Conservation (phyloP, 2,113 vertebrate genomes). For the Callipepla squamata region DNA sequence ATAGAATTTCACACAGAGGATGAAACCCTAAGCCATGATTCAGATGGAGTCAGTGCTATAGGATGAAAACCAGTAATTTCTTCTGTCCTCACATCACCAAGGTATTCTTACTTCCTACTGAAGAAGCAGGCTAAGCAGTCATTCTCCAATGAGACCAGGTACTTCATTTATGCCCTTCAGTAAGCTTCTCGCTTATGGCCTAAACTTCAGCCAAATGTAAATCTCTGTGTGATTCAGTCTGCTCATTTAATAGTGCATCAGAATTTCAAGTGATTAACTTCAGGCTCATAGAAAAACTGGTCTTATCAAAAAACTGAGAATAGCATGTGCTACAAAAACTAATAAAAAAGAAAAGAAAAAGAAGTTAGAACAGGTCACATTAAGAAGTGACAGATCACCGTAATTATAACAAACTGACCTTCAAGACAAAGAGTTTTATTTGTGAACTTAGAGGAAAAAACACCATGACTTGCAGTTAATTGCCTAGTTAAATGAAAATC, state of each 20-base stretch:
- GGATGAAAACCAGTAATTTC: neutral
- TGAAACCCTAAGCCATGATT: neutral
- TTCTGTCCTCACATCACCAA: neutral
- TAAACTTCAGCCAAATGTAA: neutral
- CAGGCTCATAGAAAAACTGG: neutral
- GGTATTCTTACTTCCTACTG: neutral
- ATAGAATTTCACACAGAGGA: neutral
- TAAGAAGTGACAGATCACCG: conserved; percentile 57
- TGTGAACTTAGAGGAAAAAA: conserved; percentile 46
- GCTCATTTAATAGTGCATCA: neutral
- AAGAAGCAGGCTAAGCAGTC: neutral
- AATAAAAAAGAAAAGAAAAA: neutral
- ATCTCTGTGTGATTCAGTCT: neutral
- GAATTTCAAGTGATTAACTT: neutral
- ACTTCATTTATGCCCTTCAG: neutral
- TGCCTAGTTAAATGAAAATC: conserved; percentile 49
- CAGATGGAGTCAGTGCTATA: neutral
- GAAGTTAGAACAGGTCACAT: conserved; percentile 52
- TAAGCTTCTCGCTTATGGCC: neutral
- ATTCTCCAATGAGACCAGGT: neutral
- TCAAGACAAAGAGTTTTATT: conserved; percentile 67
- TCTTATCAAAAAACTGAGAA: neutral
- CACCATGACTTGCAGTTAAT: conserved; percentile 60
- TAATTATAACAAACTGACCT: conserved; percentile 58
- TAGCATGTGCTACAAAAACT: neutral